Conservation (phyloP, 2,888 invertebrate genomes). For the Dolichomitus sp. region DNA sequence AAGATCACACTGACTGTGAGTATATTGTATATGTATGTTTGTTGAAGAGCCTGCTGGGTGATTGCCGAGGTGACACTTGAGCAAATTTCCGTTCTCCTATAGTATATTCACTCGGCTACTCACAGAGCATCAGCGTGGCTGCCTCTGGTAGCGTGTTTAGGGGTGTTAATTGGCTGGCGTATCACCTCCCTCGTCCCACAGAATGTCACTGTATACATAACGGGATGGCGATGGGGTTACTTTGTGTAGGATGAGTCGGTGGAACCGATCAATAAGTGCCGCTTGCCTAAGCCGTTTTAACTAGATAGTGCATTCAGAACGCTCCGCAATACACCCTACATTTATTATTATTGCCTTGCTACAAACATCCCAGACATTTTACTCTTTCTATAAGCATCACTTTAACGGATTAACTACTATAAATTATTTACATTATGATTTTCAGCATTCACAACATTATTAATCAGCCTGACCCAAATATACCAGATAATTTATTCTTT, state of each 20-base stretch:
- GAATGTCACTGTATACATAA: constrained; percentile 77
- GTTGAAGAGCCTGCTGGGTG: constrained; percentile 40
- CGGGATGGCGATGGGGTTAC: constrained; percentile 78
- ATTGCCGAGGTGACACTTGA: constrained; percentile 57
- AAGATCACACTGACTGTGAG: constrained; percentile 27
- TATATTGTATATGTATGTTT: constrained; percentile 44
- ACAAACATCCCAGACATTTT: constrained; percentile 4
- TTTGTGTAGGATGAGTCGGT: constrained; percentile 81
- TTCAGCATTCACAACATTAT: neutral
- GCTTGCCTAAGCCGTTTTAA: constrained; percentile 70
- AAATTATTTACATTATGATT: neutral
- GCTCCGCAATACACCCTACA: constrained; percentile 64
- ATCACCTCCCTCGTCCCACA: constrained; percentile 78
- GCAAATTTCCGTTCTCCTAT: constrained; percentile 65
- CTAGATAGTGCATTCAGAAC: constrained; percentile 68
- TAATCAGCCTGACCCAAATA: neutral
- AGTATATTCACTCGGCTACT: constrained; percentile 61
- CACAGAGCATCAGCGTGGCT: constrained; percentile 53
- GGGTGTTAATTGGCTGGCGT: constrained; percentile 83
- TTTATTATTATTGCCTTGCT: constrained; percentile 54
- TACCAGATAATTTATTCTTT: no score
- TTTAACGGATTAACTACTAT: neutral
- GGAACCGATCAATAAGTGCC: constrained; percentile 81
- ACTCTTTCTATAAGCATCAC: neutral
- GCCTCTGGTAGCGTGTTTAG: constrained; percentile 78